Percentiles rank a stretch among this genome's conserved stretches.
phyloP scores from a whole-genome alignment of 2,888 invertebrate species.

The Noctua janthina region DNA sequence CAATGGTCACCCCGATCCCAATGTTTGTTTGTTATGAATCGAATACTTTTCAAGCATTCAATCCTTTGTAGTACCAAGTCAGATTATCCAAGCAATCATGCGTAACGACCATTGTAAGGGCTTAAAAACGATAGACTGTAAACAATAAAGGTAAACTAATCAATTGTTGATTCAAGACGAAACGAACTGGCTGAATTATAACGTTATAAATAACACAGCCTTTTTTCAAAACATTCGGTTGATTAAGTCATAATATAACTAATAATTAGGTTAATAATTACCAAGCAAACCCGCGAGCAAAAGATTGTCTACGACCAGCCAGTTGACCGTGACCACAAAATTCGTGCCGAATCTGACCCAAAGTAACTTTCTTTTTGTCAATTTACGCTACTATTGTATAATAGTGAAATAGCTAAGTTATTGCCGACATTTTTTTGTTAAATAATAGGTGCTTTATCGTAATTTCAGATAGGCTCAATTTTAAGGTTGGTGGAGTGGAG shows the following conservation, averaged over 20 bases:
- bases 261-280: constrained; percentile 21
- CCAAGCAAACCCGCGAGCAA: constrained; percentile 11
- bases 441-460: constrained; percentile 63
- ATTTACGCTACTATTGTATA: constrained; percentile 79
- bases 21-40: constrained; percentile 24
- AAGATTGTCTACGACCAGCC: constrained; percentile 61
- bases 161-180: constrained; percentile 14
- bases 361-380: constrained; percentile 79
- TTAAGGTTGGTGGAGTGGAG: constrained; percentile 1
- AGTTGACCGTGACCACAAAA: constrained; percentile 86
- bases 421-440: constrained; percentile 65
- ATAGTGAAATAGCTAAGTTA: constrained; percentile 69
- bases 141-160: constrained; percentile 16
- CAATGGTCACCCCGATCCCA: not conserved
- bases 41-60: constrained; percentile 23
- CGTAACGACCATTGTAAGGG: constrained; percentile 48
- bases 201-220: not conserved
- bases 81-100: constrained; percentile 31
- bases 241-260: constrained; percentile 5
- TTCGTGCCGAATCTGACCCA: constrained; percentile 79
- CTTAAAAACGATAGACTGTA: constrained; percentile 16
- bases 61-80: constrained; percentile 12
- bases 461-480: constrained; percentile 14
- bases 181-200: constrained; percentile 1
- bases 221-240: constrained; percentile 33